Evolutionary conservation across 2,113 vertebrate species (phyloP), one percentile per base, ranked within the genome.

Genomic region (Podiceps cristatus): DNA sequence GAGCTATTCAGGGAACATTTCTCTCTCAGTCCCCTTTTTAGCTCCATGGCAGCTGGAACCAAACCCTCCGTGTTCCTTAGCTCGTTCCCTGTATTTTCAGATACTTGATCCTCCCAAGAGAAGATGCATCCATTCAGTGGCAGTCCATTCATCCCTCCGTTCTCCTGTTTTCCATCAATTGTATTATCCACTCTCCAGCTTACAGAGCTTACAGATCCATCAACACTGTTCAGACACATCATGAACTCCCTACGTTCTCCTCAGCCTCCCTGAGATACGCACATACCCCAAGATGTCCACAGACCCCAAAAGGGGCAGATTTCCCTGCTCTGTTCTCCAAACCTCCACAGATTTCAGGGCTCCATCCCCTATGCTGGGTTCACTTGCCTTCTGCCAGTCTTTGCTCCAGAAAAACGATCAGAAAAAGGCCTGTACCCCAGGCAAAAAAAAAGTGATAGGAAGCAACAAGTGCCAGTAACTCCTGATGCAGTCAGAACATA

Each of bases 91-190:
- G 3, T 63, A 45, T 35, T 73, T 78, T 64, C 19, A 56, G 71
- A 35, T 42, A 58, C 11, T 44, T 66, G 35, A 52, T 53, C 59
- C 67, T 16, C 18, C 7, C 63, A 78, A 49, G 7, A 56, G 47
- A 75, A 71, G 25, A 55, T 42, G 18, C 19, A 29, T 9, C 35
- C 0, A 0, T 56, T 67, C 37, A n/a, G 42, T 4, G 3, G 22
- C 69, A 77, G 22, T 13, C n/a, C 53, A 23, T 58, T 47, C 56
- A 75, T 42, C 22, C 29, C 55, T 68, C 22, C 37, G 16, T 25
- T n/a, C 44, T 75, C 44, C 25, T 59, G 11, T 66, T 13, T 58
- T 44, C 11, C 20, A 37, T 62, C n/a, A 52, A 7, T 1, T 16
- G 24, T 40, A 18, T 52, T 58, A 83, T 50, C 72, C 37, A 28